A percentile compares a stretch with the other conserved stretches of the same genome.
Evolutionary conservation across 1,140 invertebrate genomes (phyloP).

Genomic region (Hestina assimilis): DNA sequence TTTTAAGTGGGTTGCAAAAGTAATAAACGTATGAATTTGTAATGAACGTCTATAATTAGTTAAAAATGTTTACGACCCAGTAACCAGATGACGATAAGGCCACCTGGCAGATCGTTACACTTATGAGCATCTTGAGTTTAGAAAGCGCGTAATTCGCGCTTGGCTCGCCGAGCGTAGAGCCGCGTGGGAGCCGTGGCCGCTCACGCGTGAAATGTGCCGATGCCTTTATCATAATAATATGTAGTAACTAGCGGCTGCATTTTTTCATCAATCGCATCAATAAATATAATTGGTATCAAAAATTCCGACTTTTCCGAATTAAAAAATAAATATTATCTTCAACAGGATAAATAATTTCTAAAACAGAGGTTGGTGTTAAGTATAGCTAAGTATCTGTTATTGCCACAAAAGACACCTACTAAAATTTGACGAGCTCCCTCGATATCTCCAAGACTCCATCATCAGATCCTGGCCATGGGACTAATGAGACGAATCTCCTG

Average conservation of each 20-base stretch:
- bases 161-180: conserved; percentile 48
- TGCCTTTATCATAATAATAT: neutral
- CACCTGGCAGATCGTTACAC: conserved; percentile 28
- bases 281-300: too few relatives aligned
- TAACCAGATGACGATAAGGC: conserved; percentile 19
- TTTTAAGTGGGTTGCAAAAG: too few relatives aligned
- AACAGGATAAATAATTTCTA: too few relatives aligned
- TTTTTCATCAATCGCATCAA: neutral
- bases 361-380: too few relatives aligned
- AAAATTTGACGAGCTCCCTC: too few relatives aligned
- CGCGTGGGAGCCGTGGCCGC: conserved; percentile 41
- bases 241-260: neutral
- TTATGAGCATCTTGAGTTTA: conserved; percentile 37
- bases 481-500: too few relatives aligned
- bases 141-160: conserved; percentile 60
- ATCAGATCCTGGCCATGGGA: too few relatives aligned
- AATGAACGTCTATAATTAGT: neutral
- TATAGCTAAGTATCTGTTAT: too few relatives aligned
- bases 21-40: neutral
- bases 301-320: too few relatives aligned
- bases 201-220: conserved; percentile 40
- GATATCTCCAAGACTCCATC: too few relatives aligned
- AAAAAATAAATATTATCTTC: too few relatives aligned
- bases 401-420: too few relatives aligned
- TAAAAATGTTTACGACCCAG: conserved; percentile 18